These are phyloP conservation scores for Sturnus vulgaris DNA, from an alignment of 2,113 vertebrate species.

Conservation along the genomic window DNA sequence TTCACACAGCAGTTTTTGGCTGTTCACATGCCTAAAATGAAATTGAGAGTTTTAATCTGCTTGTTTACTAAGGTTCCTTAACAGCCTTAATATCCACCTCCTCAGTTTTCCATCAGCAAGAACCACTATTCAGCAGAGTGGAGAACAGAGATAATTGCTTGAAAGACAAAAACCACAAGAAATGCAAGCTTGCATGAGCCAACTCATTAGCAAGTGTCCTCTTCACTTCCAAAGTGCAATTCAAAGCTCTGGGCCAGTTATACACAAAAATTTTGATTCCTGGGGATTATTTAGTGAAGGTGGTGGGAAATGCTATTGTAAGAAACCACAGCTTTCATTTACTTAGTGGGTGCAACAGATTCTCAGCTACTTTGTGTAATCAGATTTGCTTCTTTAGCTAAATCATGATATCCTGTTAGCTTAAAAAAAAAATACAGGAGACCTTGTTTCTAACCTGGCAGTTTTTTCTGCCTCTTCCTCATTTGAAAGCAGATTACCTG, in stretches of 20 bases:
- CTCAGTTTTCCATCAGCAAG: background rate
- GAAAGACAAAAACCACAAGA: background rate
- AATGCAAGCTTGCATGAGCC: background rate
- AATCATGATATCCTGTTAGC: background rate
- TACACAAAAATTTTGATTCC: background rate
- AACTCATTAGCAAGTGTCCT: background rate
- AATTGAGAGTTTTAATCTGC: background rate
- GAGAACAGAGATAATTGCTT: background rate
- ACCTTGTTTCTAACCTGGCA: background rate
- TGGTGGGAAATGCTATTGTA: background rate
- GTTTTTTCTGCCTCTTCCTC: background rate
- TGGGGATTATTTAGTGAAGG: conserved; percentile 4
- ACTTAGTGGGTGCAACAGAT: background rate
- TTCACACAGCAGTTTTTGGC: background rate
- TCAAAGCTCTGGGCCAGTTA: background rate
- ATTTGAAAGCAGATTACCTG: background rate
- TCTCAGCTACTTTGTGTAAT: conserved; percentile 16
- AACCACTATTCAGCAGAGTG: background rate
- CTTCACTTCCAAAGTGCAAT: background rate
- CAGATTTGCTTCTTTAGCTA: conserved; percentile 34
- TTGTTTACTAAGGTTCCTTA: background rate
- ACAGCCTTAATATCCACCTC: conserved; percentile 5
- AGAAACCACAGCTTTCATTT: conserved; percentile 22
- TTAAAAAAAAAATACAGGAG: background rate
- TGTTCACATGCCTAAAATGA: background rate